Evolutionary conservation across 2,797 vertebrate genomes (phyloP), one percentile per base, ranked within the genome.

Genomic region (Hyperoplus lanceolatus): DNA sequence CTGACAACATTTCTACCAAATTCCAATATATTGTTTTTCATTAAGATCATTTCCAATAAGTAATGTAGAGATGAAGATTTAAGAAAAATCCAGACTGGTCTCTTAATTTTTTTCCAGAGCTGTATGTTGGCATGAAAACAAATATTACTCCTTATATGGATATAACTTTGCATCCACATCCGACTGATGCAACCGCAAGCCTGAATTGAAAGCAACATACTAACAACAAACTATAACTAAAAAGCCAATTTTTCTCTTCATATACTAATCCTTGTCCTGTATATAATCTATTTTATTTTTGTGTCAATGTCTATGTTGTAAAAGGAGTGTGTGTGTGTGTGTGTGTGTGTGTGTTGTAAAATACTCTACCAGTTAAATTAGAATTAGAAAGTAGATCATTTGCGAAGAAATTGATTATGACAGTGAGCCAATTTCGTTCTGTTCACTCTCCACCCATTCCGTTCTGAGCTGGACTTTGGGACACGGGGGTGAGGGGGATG

Each of bases 341-440:
- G 29, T 29, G 29, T 29, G 29, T 29, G 29, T 29, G 29, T 29
- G 29, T 29, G 29, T 29, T 29, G 29, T 29, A 29, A 29, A 29
- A 29, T 29, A 29, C 29, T 29, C 29, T 29, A 29, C 29, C 29
- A 29, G 29, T 29, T 29, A 29, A 29, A 29, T 29, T 29, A 29
- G 29, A 77, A 57, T 58, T 38, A 16, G 36, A 70, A 42, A 42
- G 48, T 51, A 54, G 63, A 69, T 14, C 62, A 66, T 60, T 69
- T 16, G 5, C 60, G 16, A 13, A 57, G 48, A 50, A 62, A 90
- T 87, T 56, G 86, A 89, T 87, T 89, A 75, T 80, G 83, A 84
- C 66, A 6, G 7, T 1, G 3, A n/a, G 74, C 82, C 85, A 87
- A 83, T 79, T 29, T 89, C 45, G 4, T 53, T 72, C 12, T 73